These are phyloP conservation scores for Clupea harengus DNA, from an alignment of 2,113 vertebrate species.

Conservation along the genomic window DNA sequence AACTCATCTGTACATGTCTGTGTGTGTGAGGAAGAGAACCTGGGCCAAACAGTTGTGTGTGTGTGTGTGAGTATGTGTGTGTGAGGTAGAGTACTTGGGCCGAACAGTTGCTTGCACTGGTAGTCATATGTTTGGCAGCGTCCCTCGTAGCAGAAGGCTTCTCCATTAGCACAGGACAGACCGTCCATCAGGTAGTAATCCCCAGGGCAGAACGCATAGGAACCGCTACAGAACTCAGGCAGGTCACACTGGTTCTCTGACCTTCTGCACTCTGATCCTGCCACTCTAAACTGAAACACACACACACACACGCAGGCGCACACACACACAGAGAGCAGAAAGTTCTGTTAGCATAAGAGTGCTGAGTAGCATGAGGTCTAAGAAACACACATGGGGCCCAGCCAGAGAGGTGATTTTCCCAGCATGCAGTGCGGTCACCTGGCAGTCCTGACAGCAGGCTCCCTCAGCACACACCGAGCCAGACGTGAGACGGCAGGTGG, in stretches of 20 bases:
- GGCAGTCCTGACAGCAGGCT: conserved; percentile 77
- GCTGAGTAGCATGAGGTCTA: no score
- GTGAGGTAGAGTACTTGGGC: conserved; percentile 61
- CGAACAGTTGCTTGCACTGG: conserved; percentile 79
- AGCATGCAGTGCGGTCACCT: no score
- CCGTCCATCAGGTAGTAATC: conserved; percentile 83
- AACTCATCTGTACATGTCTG: no score
- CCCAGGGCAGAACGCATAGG: conserved; percentile 67
- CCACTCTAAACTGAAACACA: conserved; percentile 69
- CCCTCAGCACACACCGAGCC: conserved; percentile 79
- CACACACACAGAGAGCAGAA: background rate
- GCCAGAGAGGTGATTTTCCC: no score
- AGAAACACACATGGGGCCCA: no score
- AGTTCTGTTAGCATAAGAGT: no score
- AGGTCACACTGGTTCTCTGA: conserved; percentile 77
- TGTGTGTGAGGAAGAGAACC: no score
- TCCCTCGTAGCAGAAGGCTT: conserved; percentile 82
- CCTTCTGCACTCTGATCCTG: conserved; percentile 72
- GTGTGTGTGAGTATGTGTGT: no score
- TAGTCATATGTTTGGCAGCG: conserved; percentile 80
- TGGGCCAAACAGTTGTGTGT: no score
- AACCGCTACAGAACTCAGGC: conserved; percentile 81
- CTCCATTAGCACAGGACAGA: conserved; percentile 63
- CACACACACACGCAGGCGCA: background rate
- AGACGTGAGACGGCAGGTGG: conserved; percentile 76